Base-by-base conservation (phyloP, 2,888 invertebrate genomes). In the Dusona sp. region DNA sequence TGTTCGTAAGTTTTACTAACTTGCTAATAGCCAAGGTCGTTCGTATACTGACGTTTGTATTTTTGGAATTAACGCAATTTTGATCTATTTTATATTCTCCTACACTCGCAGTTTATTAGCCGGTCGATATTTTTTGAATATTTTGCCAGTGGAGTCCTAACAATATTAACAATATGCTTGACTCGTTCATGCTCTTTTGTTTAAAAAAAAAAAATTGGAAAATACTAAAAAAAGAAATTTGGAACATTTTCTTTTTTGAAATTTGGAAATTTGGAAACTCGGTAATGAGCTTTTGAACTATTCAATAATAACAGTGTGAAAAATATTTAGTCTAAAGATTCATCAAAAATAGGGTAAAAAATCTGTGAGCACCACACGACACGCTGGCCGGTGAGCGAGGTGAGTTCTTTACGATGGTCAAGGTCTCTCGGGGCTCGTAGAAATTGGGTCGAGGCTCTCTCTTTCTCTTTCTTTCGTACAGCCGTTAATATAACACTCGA, bases 331-430 rank as follows among this genome's bases (percentile, higher is more conserved):
- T 61, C 11, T 13, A 7, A 48, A 25, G 6, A 33, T 4, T 19
- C 9, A 19, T 19, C 29, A 33, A 70, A 45, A 48, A 45, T 19
- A 45, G 25, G 29, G 45, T 67, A 36, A 67, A 67, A 38, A 67
- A n/a, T 36, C n/a, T 3, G 22, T n/a, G 16, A n/a, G 9, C 48
- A 29, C 29, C 33, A 48, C 25, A 29, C 38, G 19, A 70, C 1
- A 45, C 45, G 68, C 45, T 67, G 64, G 78, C 38, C 61, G 84
- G 81, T 51, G 45, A 79, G 57, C 70, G 45, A 16, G 65, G 84
- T 68, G 88, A 89, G 88, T 88, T 87, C 85, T 80, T 72, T 22
- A 33, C 86, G 88, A 88, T 79, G 83, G 78, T 80, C 81, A 83
- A 86, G 86, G 83, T 80, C 77, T 65, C 78, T 73, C 45, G 65